Conservation (phyloP, 2,888 invertebrate genomes). For the Adineta ricciae region DNA sequence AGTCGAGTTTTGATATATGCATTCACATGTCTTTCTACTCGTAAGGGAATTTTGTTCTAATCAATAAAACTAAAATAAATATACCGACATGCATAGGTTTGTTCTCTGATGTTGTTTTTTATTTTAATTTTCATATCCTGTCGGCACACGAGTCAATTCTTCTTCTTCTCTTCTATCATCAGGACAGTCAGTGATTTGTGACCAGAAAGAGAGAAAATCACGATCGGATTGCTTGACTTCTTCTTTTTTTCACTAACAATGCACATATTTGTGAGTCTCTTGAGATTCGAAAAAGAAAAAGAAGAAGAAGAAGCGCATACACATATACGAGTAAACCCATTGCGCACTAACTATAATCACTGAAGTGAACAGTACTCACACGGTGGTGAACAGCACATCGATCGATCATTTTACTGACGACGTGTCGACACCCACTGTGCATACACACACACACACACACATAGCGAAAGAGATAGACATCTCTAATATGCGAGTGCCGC, state of each 20-base stretch:
- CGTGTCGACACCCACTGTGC: background rate
- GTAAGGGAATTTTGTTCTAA: background rate
- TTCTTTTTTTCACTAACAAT: background rate
- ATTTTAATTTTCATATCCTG: background rate
- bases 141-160: background rate
- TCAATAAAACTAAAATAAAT: background rate
- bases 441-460: background rate
- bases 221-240: background rate
- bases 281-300: background rate
- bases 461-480: background rate
- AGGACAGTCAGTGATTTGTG: background rate
- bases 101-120: background rate
- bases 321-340: background rate
- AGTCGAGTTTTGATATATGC: background rate
- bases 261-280: background rate
- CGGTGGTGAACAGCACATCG: background rate
- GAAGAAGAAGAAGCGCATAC: background rate
- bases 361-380: slow-evolving; percentile 1
- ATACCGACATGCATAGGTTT: background rate
- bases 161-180: background rate
- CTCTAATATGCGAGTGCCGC: slow-evolving; percentile 4
- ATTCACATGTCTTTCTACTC: background rate
- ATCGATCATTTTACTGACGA: background rate
- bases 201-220: background rate
- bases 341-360: slow-evolving; percentile 1